These are phyloP conservation scores for Triplophysa dalaica DNA, from an alignment of 2,113 vertebrate genomes.

Conservation along the genomic window DNA sequence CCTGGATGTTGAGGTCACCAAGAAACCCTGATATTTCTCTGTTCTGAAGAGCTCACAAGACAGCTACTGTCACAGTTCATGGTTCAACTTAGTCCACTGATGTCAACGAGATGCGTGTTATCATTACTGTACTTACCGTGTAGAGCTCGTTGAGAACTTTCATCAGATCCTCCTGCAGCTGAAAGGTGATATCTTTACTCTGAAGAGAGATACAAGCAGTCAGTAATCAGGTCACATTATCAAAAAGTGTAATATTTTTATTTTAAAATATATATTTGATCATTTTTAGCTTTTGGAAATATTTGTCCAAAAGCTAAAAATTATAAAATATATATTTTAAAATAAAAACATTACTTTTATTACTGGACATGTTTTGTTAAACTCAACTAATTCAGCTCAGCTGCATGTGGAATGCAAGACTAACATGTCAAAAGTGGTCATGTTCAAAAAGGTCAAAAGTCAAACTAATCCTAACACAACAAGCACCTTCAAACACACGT, in stretches of 20 bases:
- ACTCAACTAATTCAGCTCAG: neutral
- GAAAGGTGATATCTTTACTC: constrained; percentile 53
- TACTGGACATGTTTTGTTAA: too few relatives aligned
- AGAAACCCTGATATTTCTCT: neutral
- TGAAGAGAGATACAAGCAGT: constrained; percentile 45
- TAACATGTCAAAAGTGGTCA: constrained; percentile 20
- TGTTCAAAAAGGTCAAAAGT: too few relatives aligned
- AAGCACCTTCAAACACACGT: constrained; percentile 2
- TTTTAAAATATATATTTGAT: too few relatives aligned
- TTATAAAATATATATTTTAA: too few relatives aligned
- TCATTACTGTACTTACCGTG: constrained; percentile 83
- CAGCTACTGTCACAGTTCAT: neutral
- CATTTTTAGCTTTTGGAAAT: too few relatives aligned
- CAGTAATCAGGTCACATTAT: constrained; percentile 11
- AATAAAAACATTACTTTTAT: neutral
- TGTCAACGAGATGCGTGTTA: neutral
- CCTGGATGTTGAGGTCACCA: neutral
- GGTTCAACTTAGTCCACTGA: too few relatives aligned
- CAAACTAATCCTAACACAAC: constrained; percentile 11
- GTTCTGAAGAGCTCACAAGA: neutral
- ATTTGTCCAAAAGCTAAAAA: neutral
- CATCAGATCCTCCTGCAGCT: constrained; percentile 89
- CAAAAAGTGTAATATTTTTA: neutral
- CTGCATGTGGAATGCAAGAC: neutral
- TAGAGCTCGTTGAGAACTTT: constrained; percentile 98